Evolutionary conservation across 2,797 vertebrate species (phyloP).

Genomic region (Xyrichtys novacula): DNA sequence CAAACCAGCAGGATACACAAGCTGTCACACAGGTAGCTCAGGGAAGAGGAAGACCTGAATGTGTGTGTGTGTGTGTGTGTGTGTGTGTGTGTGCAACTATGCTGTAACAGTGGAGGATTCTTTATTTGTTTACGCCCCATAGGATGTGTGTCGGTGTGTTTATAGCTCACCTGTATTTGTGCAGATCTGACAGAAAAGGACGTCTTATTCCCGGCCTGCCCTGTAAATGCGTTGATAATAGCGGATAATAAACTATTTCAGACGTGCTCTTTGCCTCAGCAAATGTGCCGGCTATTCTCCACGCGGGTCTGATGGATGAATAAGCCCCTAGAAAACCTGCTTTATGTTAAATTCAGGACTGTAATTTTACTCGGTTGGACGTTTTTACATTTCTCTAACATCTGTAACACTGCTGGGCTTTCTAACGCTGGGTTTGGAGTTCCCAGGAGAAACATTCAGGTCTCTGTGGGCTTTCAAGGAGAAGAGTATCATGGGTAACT

Average conservation of each 20-base stretch:
- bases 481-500: not conserved
- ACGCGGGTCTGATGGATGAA: not conserved
- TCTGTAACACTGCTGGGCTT: not conserved
- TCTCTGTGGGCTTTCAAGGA: not conserved
- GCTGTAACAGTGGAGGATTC: slow-evolving; percentile 15
- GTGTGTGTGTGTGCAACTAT: slow-evolving; percentile 9
- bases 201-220: not conserved
- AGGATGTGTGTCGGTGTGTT: slow-evolving; percentile 9
- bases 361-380: not conserved
- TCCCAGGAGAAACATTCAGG: fast-evolving
- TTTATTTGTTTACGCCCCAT: slow-evolving; percentile 35
- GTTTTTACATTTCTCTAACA: not conserved
- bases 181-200: slow-evolving; percentile 15
- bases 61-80: slow-evolving; percentile 22
- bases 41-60: slow-evolving; percentile 57
- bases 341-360: not conserved
- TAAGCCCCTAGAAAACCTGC: not conserved
- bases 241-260: not conserved
- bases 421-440: not conserved
- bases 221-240: not conserved
- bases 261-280: not conserved
- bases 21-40: slow-evolving; percentile 63
- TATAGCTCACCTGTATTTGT: not conserved
- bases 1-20: slow-evolving; percentile 61
- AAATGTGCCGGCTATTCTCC: not conserved